Evolutionary conservation across 2,797 vertebrate species (phyloP).

Genomic region (Rhinella marina): DNA sequence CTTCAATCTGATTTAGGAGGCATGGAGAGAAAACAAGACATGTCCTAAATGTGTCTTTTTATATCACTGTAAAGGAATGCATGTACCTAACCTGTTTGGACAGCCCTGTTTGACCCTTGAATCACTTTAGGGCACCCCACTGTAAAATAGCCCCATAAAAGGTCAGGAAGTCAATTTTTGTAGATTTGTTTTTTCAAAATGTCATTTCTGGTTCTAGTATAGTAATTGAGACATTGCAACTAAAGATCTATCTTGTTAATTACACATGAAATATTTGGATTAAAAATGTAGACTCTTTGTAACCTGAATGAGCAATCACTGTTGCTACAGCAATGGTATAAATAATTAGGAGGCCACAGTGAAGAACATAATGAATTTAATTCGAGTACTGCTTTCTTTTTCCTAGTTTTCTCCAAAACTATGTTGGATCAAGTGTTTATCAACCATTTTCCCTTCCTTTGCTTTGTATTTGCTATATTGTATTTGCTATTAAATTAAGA

Average conservation of each 20-base stretch:
- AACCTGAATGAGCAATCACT: slow-evolving; percentile 3
- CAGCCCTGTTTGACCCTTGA: neutral
- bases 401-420: slow-evolving; percentile 44
- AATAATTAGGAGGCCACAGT: slow-evolving; percentile 39
- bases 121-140: neutral
- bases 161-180: neutral
- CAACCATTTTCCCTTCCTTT: slow-evolving; percentile 36
- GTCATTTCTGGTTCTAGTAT: neutral
- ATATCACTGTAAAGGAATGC: neutral
- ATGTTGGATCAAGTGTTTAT: slow-evolving; percentile 40
- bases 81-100: neutral
- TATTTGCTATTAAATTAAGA: slow-evolving; percentile 55
- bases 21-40: neutral
- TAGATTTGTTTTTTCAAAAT: neutral
- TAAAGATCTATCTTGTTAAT: neutral
- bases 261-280: slow-evolving; percentile 5
- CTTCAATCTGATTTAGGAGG: too few relatives aligned
- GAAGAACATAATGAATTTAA: slow-evolving; percentile 34
- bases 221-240: neutral
- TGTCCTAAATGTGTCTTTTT: neutral
- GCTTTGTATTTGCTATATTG: slow-evolving; percentile 33
- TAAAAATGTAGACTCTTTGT: neutral
- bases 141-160: neutral
- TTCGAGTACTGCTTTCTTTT: slow-evolving; percentile 33
- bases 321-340: slow-evolving; percentile 43